phyloP scores from a whole-genome alignment of 2,797 vertebrate genomes.

The Hirundo rustica region DNA sequence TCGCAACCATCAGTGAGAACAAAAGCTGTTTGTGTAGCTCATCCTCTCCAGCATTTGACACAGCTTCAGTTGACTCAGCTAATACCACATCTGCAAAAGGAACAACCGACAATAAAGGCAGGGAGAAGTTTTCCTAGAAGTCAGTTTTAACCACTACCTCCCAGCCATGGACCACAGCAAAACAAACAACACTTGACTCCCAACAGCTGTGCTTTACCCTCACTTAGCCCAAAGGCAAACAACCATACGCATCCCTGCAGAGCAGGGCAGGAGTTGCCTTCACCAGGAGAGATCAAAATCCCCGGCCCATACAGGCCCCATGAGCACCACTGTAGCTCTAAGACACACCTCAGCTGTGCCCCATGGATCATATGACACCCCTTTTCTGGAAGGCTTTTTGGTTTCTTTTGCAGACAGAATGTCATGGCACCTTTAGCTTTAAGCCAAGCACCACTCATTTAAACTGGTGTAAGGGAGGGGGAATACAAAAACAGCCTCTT shows the following conservation, averaged over 20 bases:
- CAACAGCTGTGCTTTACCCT: neutral
- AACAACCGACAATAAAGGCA: neutral
- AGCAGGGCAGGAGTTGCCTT: neutral
- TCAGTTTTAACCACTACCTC: neutral
- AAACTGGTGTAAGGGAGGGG: neutral
- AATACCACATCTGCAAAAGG: neutral
- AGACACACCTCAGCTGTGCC: neutral
- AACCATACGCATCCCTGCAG: neutral
- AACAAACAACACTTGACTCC: neutral
- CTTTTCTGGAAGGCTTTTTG: neutral
- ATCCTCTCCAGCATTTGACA: neutral
- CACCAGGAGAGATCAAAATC: neutral
- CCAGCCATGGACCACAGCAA: neutral
- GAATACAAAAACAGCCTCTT: neutral
- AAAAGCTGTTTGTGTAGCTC: neutral
- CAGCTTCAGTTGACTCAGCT: neutral
- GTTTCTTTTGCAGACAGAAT: neutral
- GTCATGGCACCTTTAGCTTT: neutral
- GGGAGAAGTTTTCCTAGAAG: neutral
- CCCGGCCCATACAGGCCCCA: neutral
- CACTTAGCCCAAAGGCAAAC: neutral
- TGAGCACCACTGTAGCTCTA: neutral
- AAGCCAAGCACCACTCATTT: neutral
- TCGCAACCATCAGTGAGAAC: neutral
- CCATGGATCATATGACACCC: rapidly evolving